phyloP scores from a whole-genome alignment of 2,113 vertebrate species.

The Peromyscus californicus region DNA sequence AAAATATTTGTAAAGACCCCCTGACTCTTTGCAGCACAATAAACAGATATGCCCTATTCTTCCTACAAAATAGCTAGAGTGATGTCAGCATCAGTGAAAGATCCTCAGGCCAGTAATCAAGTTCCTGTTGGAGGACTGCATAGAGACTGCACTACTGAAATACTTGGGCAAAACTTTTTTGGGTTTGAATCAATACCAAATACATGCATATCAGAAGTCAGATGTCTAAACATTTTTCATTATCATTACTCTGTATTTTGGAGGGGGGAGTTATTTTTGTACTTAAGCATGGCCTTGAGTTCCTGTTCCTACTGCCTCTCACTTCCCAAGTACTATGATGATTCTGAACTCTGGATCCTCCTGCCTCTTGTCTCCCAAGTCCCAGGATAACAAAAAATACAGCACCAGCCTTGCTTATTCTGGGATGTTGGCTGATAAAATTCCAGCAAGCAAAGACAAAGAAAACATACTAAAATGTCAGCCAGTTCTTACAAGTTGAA shows the following conservation, averaged over 20 bases:
- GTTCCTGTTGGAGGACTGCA: background rate
- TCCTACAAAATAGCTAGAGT: conserved; percentile 53
- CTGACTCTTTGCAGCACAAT: conserved; percentile 56
- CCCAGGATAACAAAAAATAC: background rate
- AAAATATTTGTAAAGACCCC: conserved; percentile 78
- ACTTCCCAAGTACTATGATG: background rate
- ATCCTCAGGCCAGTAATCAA: background rate
- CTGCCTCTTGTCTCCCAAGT: background rate
- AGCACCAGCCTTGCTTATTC: background rate
- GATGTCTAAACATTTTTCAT: background rate
- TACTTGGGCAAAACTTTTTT: conserved; percentile 13
- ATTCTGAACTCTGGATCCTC: background rate
- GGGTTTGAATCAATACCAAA: background rate
- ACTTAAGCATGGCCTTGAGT: background rate
- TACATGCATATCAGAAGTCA: background rate
- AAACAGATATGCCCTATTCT: conserved; percentile 26
- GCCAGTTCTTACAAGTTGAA: background rate
- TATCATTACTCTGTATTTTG: background rate
- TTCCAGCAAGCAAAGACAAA: conserved; percentile 4
- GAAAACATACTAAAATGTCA: conserved; percentile 27
- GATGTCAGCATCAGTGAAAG: conserved; percentile 1
- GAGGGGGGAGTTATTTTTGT: background rate
- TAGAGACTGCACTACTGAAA: background rate
- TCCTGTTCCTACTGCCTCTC: background rate
- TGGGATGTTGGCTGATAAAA: conserved; percentile 1